phyloP scores from a whole-genome alignment of 2,888 invertebrate genomes.

The Lysandra coridon region DNA sequence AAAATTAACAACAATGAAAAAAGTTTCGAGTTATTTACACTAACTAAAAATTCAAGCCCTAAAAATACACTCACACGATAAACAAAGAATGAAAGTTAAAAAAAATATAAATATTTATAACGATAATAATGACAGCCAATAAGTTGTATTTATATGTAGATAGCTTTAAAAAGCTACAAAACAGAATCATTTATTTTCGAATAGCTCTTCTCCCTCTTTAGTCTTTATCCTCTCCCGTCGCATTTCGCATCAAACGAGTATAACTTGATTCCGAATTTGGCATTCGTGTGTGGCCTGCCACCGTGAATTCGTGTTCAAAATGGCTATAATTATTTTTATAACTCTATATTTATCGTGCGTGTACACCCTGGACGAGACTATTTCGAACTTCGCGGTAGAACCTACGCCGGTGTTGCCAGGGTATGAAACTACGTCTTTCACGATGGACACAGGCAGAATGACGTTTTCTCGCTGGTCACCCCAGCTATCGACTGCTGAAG shows the following conservation, averaged over 20 bases:
- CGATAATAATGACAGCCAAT: too few species aligned
- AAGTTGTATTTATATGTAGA: too few species aligned
- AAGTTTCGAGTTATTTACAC: too few species aligned
- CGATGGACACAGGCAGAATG: background rate
- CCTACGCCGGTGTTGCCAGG: background rate
- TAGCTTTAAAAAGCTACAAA: background rate
- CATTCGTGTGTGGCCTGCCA: background rate
- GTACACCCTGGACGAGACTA: background rate
- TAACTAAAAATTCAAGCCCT: too few species aligned
- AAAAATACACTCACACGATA: too few species aligned
- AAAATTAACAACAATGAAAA: too few species aligned
- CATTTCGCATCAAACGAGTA: background rate
- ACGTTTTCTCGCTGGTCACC: background rate
- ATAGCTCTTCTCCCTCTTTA: background rate
- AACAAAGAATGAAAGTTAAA: too few species aligned
- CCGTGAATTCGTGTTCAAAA: background rate
- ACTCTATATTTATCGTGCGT: background rate
- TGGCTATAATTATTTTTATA: background rate
- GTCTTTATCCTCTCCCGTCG: background rate
- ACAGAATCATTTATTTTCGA: background rate
- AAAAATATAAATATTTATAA: too few species aligned
- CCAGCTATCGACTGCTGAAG: slow-evolving; percentile 18
- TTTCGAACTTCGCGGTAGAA: background rate
- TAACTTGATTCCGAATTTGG: background rate
- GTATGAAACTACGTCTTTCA: background rate